Evolutionary conservation across 1,140 invertebrate species (phyloP).

Genomic region (Ceratosolen fusciceps): DNA sequence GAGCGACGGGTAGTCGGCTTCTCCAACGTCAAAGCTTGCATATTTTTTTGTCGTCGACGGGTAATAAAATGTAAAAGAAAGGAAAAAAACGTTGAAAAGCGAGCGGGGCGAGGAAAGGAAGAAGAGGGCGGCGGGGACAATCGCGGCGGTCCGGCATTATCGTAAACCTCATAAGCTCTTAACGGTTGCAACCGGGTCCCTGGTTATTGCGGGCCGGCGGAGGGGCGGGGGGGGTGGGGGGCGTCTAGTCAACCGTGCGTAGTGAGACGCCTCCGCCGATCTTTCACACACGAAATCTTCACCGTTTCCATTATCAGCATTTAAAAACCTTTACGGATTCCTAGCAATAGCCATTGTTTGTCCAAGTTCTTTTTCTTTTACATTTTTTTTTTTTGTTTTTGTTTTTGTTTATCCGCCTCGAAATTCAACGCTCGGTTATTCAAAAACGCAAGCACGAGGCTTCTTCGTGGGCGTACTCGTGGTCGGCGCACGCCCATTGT

Average conservation of each 20-base stretch:
- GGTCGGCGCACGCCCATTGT: no score
- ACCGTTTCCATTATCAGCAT: not conserved
- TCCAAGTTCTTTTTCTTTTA: not conserved
- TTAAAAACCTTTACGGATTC: not conserved
- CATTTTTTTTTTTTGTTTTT: no score
- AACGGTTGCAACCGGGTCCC: not conserved
- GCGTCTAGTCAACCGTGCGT: no score
- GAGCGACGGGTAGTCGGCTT: not conserved
- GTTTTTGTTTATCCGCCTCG: not conserved
- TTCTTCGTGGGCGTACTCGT: not conserved
- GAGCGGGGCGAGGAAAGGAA: not conserved
- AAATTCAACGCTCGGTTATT: slow-evolving; percentile 4
- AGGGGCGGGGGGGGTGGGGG: no score
- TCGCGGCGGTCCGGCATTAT: no score
- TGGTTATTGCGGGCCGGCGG: not conserved
- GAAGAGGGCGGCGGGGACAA: not conserved
- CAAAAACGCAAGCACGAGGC: not conserved
- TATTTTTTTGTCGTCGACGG: not conserved
- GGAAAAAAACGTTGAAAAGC: not conserved
- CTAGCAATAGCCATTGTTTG: not conserved
- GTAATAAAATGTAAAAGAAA: not conserved
- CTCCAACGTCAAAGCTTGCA: not conserved
- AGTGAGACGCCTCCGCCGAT: not conserved
- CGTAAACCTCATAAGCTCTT: no score
- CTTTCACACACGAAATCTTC: not conserved